Base-by-base conservation (phyloP, 53 echinoderm and acorn worm species). In the Holothuria scabra region DNA sequence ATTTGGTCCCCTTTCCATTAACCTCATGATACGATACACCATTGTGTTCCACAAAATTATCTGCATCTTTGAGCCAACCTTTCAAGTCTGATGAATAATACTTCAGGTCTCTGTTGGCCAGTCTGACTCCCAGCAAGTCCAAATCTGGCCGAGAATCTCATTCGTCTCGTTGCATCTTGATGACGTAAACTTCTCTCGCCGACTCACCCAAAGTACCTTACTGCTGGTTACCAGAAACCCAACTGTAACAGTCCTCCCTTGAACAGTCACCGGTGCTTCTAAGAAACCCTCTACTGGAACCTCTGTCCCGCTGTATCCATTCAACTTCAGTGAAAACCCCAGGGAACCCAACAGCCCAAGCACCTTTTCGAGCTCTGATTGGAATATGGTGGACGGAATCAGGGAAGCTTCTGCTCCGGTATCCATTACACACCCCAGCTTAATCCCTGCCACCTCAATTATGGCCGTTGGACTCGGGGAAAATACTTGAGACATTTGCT, bases 101-200 rank as follows among this genome's bases (percentile, higher is more conserved):
- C 21, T 78, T 20, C 12, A 32, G 26, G 3, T 60, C 32, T 12
- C 81, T 84, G 46, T 87, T 85, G 80, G 44, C 90, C 90, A 89
- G 3, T 70, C 23, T 4, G 24, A 59, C 25, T 81, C 74, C 79
- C 81, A 80, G 29, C 67, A 49, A 0, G 34, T 8, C 86, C 80
- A 69, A 8, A 90, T 82, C 29, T 59, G 60, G 0, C 59, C 22
- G 18, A 90, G 72, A 2, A 60, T 38, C 2, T 35, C 44, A 85
- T 93, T n/a, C 93, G 1, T 85, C 74, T 44, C 49, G 60, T 52
- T 93, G 93, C 38, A 93, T 72, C 37, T n/a, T 24, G 6, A 66
- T 63, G 12, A n/a, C 13, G 83, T 66, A 46, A 2, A 24, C 12
- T 12, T 46, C 44, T 59, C 24, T 28, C 60, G 56, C 26, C 22